phyloP scores from a whole-genome alignment of 92 coral and sea anemone species.

The Parazoanthus swiftii region DNA sequence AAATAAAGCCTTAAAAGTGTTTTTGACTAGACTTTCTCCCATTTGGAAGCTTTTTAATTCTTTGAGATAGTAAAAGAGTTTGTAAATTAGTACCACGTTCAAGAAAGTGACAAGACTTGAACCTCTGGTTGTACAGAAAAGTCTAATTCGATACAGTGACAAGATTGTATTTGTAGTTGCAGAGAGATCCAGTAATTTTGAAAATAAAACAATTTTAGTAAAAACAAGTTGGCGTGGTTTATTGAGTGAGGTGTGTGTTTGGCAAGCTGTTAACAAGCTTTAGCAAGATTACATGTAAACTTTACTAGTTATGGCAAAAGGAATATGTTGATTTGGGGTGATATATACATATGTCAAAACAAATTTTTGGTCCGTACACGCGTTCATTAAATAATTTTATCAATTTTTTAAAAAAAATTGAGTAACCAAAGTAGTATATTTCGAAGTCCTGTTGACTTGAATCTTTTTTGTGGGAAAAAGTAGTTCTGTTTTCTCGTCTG shows the following conservation, averaged over 20 bases:
- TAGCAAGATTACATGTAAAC: slow-evolving; percentile 5
- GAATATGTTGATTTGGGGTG: neutral
- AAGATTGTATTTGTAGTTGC: slow-evolving; percentile 74
- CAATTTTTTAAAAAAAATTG: neutral
- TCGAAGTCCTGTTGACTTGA: neutral
- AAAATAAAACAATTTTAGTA: slow-evolving; percentile 75
- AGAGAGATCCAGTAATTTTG: slow-evolving; percentile 69
- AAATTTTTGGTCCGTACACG: neutral
- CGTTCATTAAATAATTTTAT: neutral
- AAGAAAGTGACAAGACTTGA: slow-evolving; percentile 26
- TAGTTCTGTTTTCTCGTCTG: neutral
- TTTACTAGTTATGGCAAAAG: neutral
- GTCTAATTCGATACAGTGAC: slow-evolving; percentile 38
- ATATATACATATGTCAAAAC: neutral
- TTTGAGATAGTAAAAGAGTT: slow-evolving; percentile 32
- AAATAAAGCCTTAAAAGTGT: slow-evolving; percentile 45
- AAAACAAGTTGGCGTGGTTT: slow-evolving; percentile 28
- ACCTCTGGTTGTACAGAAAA: slow-evolving; percentile 37
- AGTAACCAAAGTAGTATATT: neutral
- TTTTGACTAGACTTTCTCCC: slow-evolving; percentile 79
- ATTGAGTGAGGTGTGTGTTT: slow-evolving; percentile 23
- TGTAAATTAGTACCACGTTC: slow-evolving; percentile 47
- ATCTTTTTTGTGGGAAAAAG: neutral
- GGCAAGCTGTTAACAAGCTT: slow-evolving; percentile 31
- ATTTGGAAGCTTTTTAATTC: slow-evolving; percentile 34